Base-by-base conservation (phyloP, 2,797 vertebrate species). In the Siniperca obscura region DNA sequence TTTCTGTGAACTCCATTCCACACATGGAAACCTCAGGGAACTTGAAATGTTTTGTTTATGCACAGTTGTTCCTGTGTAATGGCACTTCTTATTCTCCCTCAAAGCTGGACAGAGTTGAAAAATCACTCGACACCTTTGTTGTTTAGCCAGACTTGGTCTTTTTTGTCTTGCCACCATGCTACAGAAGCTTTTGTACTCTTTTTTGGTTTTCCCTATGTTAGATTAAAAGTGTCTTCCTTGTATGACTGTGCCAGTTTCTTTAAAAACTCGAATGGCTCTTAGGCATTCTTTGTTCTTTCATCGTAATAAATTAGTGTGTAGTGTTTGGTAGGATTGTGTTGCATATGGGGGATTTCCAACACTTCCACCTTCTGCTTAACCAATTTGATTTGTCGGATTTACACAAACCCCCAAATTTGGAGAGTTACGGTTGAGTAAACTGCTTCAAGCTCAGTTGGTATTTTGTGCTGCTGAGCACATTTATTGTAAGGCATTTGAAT, bases 401-500 rank as follows among this genome's bases (percentile, higher is more conserved):
- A 66, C 52, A 38, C 67, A 70, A 68, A 62, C 34, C 22, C n/a
- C 5, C 10, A 70, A 66, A 83, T 82, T 36, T 72, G 50, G 5
- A 76, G 30, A 22, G 48, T 76, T 60, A 59, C 3, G 4, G 62
- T 62, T 82, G 70, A 85, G 52, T 76, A 66, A 80, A 74, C 46
- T 8, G 19, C 60, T 82, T 80, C 38, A 46, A 46, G 52, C 64
- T 76, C 56, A 30, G 71, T 59, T 76, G 62, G 44, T 57, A 40
- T 76, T 78, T 81, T 75, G 14, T 62, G 57, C 75, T 27, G 53
- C 78, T 68, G 73, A 80, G 57, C 79, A 82, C 60, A 85, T 86
- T 89, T 82, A 83, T 74, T 77, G 64, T 82, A 44, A 82, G 34
- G 55, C 44, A 46, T 87, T 89, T 91, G 57, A 91, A 84, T 82